Conservation (phyloP, 2,888 invertebrate genomes). For the Agelastica alni region DNA sequence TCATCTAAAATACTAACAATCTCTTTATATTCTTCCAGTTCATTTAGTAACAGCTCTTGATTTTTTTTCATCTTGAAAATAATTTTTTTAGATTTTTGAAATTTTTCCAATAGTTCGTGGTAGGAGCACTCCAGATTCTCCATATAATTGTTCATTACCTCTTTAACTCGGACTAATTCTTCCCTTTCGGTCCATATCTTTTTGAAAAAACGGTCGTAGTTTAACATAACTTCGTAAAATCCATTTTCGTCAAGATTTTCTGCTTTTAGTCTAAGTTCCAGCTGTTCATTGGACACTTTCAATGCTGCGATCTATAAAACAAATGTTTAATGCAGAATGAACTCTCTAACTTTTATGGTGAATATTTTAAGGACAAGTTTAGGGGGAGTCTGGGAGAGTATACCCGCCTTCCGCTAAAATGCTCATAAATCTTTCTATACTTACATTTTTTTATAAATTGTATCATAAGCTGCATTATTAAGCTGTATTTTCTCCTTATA, state of each 20-base stretch:
- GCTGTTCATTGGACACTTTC: conserved; percentile 30
- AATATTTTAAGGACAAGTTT: neutral
- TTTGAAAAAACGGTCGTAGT: conserved; percentile 47
- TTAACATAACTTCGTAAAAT: conserved; percentile 39
- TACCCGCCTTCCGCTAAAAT: too few relatives aligned
- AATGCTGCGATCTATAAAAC: conserved; percentile 23
- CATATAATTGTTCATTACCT: conserved; percentile 41
- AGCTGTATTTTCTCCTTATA: too few relatives aligned
- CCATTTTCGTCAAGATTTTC: conserved; percentile 30
- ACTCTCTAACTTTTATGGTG: neutral
- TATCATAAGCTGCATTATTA: too few relatives aligned
- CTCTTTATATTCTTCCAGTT: conserved; percentile 43
- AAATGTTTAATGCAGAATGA: neutral
- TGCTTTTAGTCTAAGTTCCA: conserved; percentile 25
- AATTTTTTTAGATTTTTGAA: conserved; percentile 46
- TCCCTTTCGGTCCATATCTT: conserved; percentile 46
- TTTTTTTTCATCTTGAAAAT: conserved; percentile 47
- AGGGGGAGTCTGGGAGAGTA: too few relatives aligned
- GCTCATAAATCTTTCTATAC: too few relatives aligned
- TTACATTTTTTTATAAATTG: too few relatives aligned
- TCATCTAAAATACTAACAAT: conserved; percentile 38
- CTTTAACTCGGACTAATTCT: conserved; percentile 40
- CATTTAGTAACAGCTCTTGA: conserved; percentile 43
- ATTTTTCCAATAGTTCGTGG: conserved; percentile 48
- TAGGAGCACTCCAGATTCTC: conserved; percentile 48